Evolutionary conservation across 1,140 invertebrate genomes (phyloP).

Genomic region (Himalopsyche phryganea): DNA sequence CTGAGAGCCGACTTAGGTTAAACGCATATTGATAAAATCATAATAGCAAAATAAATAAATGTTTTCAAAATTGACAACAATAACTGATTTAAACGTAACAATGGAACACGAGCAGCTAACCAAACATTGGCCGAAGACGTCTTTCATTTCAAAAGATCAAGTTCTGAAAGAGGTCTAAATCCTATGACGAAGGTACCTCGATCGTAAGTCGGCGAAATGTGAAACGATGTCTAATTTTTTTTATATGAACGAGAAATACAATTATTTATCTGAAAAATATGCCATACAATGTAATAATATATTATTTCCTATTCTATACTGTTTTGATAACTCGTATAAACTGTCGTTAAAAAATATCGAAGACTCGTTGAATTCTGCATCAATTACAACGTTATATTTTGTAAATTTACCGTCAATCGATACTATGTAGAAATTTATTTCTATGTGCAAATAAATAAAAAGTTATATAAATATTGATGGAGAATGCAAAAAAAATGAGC

Average conservation of each 20-base stretch:
- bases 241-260: background rate
- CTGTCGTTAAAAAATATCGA: too few species aligned
- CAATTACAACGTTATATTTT: too few species aligned
- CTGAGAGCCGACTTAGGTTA: constrained; percentile 5
- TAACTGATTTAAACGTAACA: constrained; percentile 22
- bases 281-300: too few species aligned
- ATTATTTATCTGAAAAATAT: background rate
- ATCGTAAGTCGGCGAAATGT: constrained; percentile 2
- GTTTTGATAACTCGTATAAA: too few species aligned
- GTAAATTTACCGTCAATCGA: too few species aligned
- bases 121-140: constrained; percentile 21
- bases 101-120: constrained; percentile 28
- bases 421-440: too few species aligned
- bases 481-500: too few species aligned
- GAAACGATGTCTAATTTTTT: background rate
- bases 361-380: too few species aligned
- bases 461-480: too few species aligned
- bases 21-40: constrained; percentile 24
- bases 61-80: constrained; percentile 26
- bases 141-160: constrained; percentile 19
- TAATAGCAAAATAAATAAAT: constrained; percentile 27
- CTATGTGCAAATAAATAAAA: too few species aligned
- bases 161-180: constrained; percentile 6
- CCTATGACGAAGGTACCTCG: constrained; percentile 3
- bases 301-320: too few species aligned